phyloP scores from a whole-genome alignment of 2,888 invertebrate genomes.

The Acheta domesticus region DNA sequence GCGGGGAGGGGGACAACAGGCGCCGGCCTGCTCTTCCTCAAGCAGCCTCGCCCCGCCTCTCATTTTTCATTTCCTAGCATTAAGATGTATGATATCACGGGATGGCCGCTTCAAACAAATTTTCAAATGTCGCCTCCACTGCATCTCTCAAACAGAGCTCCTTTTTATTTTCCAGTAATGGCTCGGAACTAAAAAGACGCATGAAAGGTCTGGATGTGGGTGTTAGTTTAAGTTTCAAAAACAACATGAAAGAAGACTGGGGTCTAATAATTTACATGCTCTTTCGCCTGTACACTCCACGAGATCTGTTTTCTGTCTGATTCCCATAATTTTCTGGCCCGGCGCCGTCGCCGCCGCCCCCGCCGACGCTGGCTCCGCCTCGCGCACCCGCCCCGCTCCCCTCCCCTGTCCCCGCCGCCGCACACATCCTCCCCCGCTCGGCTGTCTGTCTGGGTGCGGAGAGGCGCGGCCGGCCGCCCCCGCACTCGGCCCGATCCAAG shows the following conservation, averaged over 20 bases:
- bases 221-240: constrained; percentile 21
- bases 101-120: constrained; percentile 28
- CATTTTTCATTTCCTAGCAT: constrained; percentile 30
- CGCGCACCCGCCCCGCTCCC: neutral
- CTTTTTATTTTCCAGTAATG: constrained; percentile 26
- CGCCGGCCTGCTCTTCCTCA: constrained; percentile 12
- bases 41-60: neutral
- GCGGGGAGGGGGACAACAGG: neutral
- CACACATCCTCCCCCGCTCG: neutral
- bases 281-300: constrained; percentile 22
- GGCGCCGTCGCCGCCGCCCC: neutral
- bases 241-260: constrained; percentile 18
- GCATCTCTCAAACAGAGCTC: neutral
- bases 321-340: constrained; percentile 26
- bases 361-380: neutral
- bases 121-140: constrained; percentile 30
- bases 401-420: too few relatives aligned
- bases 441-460: neutral
- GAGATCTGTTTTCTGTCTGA: constrained; percentile 31
- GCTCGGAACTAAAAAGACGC: constrained; percentile 22
- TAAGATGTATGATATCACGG: constrained; percentile 32
- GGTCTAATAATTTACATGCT: constrained; percentile 26
- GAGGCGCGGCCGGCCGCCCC: neutral
- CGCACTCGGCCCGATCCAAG: neutral
- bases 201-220: constrained; percentile 20